Conservation (phyloP, 1,140 invertebrate species). For the Zaprionus vittiger region DNA sequence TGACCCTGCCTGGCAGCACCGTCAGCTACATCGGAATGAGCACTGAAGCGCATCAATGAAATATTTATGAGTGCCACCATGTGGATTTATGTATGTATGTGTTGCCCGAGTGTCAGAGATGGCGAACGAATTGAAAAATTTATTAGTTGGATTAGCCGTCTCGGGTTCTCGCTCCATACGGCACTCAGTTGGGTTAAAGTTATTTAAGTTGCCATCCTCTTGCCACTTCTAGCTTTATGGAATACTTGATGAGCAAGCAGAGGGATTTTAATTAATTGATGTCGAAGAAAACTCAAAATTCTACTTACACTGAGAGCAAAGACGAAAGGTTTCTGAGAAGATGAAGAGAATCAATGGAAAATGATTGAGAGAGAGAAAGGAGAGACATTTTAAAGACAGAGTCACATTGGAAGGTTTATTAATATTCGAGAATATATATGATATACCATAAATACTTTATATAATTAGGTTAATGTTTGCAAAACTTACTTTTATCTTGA, state of each 20-base stretch:
- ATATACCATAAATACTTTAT: no score
- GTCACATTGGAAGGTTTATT: no score
- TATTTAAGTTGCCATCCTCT: conserved; percentile 13
- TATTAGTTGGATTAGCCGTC: conserved; percentile 55
- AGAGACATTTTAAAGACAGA: no score
- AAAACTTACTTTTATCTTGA: no score
- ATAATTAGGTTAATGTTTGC: no score
- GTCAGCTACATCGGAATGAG: conserved; percentile 34
- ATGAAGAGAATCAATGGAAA: no score
- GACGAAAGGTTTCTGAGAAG: no score
- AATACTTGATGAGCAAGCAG: conserved; percentile 14
- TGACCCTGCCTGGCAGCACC: conserved; percentile 13
- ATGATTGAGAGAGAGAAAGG: no score
- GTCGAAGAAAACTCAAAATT: not conserved
- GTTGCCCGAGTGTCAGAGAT: conserved; percentile 14
- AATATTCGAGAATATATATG: no score
- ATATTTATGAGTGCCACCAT: conserved; percentile 68
- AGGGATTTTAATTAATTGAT: conserved; percentile 8
- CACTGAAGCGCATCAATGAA: conserved; percentile 60
- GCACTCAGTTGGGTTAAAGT: conserved; percentile 37
- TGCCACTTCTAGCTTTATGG: not conserved
- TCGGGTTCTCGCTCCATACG: not conserved
- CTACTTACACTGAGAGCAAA: not conserved
- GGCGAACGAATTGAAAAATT: conserved; percentile 60
- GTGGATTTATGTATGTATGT: conserved; percentile 65